A percentile compares a stretch with the other conserved stretches of the same genome.
phyloP scores from a whole-genome alignment of 2,113 vertebrate species.

The Hyaena hyaena region DNA sequence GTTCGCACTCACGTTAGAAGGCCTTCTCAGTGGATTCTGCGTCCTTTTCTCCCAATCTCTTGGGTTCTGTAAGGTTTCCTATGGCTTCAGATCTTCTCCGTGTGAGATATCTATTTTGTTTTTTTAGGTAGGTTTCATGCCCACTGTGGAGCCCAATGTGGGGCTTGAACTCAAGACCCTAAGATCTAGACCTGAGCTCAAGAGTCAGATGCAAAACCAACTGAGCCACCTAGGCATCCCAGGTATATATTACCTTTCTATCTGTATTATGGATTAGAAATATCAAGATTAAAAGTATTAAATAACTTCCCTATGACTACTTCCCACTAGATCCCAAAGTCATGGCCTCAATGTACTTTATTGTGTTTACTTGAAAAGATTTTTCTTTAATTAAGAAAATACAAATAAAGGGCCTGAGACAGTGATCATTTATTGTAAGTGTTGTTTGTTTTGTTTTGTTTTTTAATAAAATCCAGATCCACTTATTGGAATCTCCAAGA shows the following conservation, averaged over 20 bases:
- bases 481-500: neutral
- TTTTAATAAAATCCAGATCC: neutral
- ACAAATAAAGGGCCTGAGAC: neutral
- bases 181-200: no score
- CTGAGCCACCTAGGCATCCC: no score
- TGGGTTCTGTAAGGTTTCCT: no score
- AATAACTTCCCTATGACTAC: neutral
- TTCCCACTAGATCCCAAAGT: neutral
- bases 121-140: no score
- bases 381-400: neutral
- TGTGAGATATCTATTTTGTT: no score
- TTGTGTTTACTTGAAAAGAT: neutral
- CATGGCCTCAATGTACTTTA: neutral
- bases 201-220: no score
- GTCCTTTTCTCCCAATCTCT: no score
- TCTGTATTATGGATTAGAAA: neutral
- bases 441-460: neutral
- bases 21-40: no score
- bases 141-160: no score
- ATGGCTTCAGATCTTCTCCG: no score
- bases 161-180: no score
- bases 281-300: neutral
- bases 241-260: neutral
- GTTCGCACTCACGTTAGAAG: no score
- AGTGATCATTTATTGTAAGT: neutral